Conservation (phyloP, 2,797 vertebrate species). For the Macroramphosus scolopax region DNA sequence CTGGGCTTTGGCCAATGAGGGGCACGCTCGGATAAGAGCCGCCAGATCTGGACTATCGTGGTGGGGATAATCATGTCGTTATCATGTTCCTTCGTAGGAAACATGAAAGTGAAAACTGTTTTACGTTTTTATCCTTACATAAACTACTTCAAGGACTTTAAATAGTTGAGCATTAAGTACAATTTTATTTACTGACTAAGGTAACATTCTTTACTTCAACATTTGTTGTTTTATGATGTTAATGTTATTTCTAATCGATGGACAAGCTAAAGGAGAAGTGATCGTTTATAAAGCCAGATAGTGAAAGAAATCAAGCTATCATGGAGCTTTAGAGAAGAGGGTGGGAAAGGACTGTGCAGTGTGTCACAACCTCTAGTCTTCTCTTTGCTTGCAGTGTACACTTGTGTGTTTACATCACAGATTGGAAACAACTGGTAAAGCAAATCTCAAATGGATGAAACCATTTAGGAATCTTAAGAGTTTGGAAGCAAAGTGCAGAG, state of each 20-base stretch:
- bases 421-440: constrained; percentile 13
- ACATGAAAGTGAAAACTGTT: constrained; percentile 35
- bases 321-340: constrained; percentile 33
- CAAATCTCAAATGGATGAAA: constrained; percentile 1
- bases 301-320: constrained; percentile 18
- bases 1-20: constrained; percentile 65
- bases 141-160: constrained; percentile 51
- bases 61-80: constrained; percentile 14
- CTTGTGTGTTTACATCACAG: constrained; percentile 16
- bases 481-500: constrained; percentile 33
- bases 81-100: constrained; percentile 20
- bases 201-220: constrained; percentile 14
- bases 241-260: constrained; percentile 23
- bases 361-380: constrained; percentile 28
- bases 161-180: constrained; percentile 12
- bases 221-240: constrained; percentile 26
- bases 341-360: constrained; percentile 21
- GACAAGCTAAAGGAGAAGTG: constrained; percentile 25
- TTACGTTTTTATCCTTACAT: constrained; percentile 38
- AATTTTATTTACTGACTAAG: constrained; percentile 12
- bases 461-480: constrained; percentile 12
- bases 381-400: no score
- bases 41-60: constrained; percentile 32
- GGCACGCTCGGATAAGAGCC: constrained; percentile 67
- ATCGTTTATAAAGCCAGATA: constrained; percentile 23